Evolutionary conservation across 1,140 invertebrate genomes (phyloP).

Genomic region (Heliconius melpomene): DNA sequence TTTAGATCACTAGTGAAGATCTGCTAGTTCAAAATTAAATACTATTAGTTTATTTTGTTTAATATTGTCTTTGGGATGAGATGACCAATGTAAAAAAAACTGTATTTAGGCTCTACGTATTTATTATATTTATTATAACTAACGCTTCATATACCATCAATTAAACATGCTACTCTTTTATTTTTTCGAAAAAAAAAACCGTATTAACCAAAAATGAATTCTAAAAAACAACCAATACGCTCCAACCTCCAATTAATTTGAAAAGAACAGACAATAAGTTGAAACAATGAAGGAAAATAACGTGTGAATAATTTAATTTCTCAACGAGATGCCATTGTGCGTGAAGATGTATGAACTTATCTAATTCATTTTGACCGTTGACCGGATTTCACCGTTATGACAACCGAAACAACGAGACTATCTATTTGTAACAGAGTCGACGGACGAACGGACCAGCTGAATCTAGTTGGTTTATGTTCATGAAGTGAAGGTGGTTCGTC

Average conservation of each 20-base stretch:
- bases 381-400: slow-evolving; percentile 38
- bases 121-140: neutral
- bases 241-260: neutral
- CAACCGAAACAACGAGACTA: slow-evolving; percentile 21
- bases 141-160: neutral
- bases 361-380: slow-evolving; percentile 37
- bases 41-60: no score
- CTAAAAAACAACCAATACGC: neutral
- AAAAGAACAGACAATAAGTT: slow-evolving; percentile 3
- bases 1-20: no score
- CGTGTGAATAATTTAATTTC: slow-evolving; percentile 41
- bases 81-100: no score
- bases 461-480: neutral
- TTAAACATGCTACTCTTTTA: neutral
- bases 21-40: no score
- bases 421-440: slow-evolving; percentile 1
- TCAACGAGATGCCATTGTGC: slow-evolving; percentile 38
- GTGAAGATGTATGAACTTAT: slow-evolving; percentile 34
- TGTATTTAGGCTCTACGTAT: no score
- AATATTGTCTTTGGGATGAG: no score
- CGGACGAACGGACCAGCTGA: neutral
- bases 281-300: slow-evolving; percentile 34
- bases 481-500: neutral
- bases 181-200: neutral
- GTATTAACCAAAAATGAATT: neutral